Base-by-base conservation (phyloP, 2,888 invertebrate genomes). In the Escarpia spicata region DNA sequence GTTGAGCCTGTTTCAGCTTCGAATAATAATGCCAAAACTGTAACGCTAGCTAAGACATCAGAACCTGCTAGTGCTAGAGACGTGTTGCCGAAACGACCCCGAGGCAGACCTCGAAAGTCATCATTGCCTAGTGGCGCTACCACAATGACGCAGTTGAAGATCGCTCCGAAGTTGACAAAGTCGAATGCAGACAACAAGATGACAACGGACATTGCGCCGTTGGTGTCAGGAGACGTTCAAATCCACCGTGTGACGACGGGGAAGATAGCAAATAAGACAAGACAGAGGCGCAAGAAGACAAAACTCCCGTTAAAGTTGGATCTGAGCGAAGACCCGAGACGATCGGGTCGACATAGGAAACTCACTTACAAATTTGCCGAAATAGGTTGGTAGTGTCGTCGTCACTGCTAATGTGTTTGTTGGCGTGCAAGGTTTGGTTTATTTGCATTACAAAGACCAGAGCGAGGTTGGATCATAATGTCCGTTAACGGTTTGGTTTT, bases 291-390 rank as follows among this genome's bases (percentile, higher is more conserved):
- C 75, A 75, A 75, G 75, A 75, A 75, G 75, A 75, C 26, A 26
- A 19, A 75, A 75, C 75, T 75, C 26, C 4, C 75, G 19, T 4
- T 26, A 19, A 26, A 75, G n/a, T 75, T 75, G 26, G n/a, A 75
- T 26, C 75, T 75, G 75, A 75, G 75, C 75, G 26, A 75, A 6
- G 75, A 75, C 75, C 75, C 75, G 6, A 19, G 75, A 75, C 75
- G 91, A 90, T 92, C 92, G 52, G 60, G 92, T 52, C 89, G 92
- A 58, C n/a, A 43, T 37, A 60, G 92, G n/a, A 92, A 92, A 90
- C 92, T 92, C 10, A 92, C 92, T 43, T 92, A 52, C 60, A 92
- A 92, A 92, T 75, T 75, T 75, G 75, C 75, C 6, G 75, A 75
- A 75, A 75, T 75, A 75, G 75, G 75, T 75, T 75, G 3, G 75